A percentile compares a stretch with the other conserved stretches of the same genome.
Evolutionary conservation across 2,113 vertebrate genomes (phyloP).

Genomic region (Marmota flaviventris): DNA sequence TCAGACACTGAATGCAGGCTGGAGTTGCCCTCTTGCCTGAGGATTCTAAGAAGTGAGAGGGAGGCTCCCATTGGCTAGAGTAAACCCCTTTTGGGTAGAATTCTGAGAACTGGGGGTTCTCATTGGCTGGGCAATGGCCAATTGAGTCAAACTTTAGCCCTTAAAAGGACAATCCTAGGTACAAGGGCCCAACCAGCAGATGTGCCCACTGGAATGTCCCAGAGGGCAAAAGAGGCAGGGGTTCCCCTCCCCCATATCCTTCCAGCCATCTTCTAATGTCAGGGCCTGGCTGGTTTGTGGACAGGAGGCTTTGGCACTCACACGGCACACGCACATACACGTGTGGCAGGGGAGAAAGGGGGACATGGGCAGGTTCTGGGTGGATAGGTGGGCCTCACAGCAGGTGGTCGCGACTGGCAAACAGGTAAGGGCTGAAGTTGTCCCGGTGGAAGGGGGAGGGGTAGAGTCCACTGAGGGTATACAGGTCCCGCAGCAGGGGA

Average conservation of each 20-base stretch:
- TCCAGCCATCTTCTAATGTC: constrained; percentile 39
- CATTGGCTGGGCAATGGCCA: constrained; percentile 11
- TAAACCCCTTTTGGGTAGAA: constrained; percentile 38
- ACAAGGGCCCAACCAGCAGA: background rate
- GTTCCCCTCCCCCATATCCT: background rate
- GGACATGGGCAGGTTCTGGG: background rate
- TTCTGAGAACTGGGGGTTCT: constrained; percentile 33
- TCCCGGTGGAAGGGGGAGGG: constrained; percentile 84
- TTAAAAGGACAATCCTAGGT: constrained; percentile 45
- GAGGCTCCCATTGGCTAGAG: constrained; percentile 40
- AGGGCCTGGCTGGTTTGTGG: constrained; percentile 42
- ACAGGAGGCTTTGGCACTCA: constrained; percentile 76
- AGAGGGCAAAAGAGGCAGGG: background rate
- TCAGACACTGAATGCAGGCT: constrained; percentile 22
- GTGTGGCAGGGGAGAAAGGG: constrained; percentile 37
- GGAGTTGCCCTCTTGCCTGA: constrained; percentile 29
- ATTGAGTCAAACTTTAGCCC: background rate
- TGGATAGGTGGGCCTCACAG: constrained; percentile 71
- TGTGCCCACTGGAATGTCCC: background rate
- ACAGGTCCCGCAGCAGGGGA: constrained; percentile 82
- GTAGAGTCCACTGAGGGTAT: constrained; percentile 82
- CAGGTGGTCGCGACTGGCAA: constrained; percentile 85
- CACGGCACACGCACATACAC: constrained; percentile 55
- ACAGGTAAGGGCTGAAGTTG: constrained; percentile 84
- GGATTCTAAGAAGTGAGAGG: background rate